Base-by-base conservation (phyloP, 2,888 invertebrate genomes). In the Bhutanitis thaidina region DNA sequence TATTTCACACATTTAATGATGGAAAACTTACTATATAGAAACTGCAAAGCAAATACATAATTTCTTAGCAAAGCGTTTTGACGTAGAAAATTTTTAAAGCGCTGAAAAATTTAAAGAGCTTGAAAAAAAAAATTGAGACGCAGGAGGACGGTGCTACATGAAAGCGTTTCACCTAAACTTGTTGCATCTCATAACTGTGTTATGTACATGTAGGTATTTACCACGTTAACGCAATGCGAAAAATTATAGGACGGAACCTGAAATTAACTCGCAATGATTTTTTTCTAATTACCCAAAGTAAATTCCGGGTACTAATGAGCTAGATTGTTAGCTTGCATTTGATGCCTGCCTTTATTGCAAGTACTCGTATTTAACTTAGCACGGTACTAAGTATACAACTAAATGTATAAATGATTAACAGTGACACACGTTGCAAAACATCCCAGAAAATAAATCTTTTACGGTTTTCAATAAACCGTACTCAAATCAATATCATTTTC, bases 41-140 rank as follows among this genome's bases (percentile, higher is more conserved):
- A 61, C 63, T 67, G 63, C 61, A 57, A 50, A 59, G 58, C 54
- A 61, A 60, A 63, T 66, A 61, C 66, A 71, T 71, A 75, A 72
- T 77, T 76, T 72, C 69, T 65, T 60, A 58, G 64, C 62, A 69
- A 70, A 75, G 64, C 66, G 62, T 67, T 69, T 52, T 64, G 59
- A 59, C 65, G 66, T 66, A 61, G 62, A 64, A 62, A 77, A 74
- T 76, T 70, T 79, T 77, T 70, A 78, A 76, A 73, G 74, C 72
- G 72, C 72, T 77, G 74, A 66, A 77, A 80, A 79, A 76, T 82
- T 85, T 78, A 78, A 52, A 80, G 74, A 83, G 78, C 78, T 82
- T 78, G 64, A 67, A 78, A 81, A 78, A 78, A n/a, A 79, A 86
- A 84, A 82, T 85, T 82, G 83, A 80, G 77, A 69, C 68, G 67